Percentiles rank a stretch among this genome's conserved stretches.
Evolutionary conservation across 2,113 vertebrate genomes (phyloP).

Genomic region (Leptocoma aspasia): DNA sequence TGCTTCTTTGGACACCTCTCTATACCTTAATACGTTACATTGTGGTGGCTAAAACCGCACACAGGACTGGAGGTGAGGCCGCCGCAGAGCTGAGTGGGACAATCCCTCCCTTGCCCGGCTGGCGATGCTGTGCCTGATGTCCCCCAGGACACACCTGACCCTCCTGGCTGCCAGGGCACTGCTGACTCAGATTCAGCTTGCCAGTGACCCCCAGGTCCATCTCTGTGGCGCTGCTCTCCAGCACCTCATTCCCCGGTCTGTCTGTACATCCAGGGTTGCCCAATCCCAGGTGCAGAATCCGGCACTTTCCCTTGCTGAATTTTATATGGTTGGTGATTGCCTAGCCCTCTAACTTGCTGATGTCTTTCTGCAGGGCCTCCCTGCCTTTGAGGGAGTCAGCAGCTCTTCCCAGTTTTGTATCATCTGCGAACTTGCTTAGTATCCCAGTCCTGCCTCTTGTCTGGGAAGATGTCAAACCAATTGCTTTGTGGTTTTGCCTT

Average conservation of each 20-base stretch:
- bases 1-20: not conserved
- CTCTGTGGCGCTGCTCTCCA: not conserved
- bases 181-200: rapidly evolving
- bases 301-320: not conserved
- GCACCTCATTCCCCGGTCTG: not conserved
- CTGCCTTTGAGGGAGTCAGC: not conserved
- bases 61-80: rapidly evolving
- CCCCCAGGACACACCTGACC: not conserved
- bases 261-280: not conserved
- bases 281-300: not conserved
- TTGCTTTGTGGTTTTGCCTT: not conserved
- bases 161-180: not conserved
- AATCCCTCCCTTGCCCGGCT: rapidly evolving
- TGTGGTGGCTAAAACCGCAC: not conserved
- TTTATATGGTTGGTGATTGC: not conserved
- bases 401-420: not conserved
- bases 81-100: rapidly evolving
- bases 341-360: not conserved
- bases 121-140: not conserved
- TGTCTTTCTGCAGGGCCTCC: not conserved
- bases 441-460: not conserved
- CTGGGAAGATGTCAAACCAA: not conserved
- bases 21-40: not conserved
- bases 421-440: not conserved
- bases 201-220: not conserved